Base-by-base conservation (phyloP, 2,888 invertebrate genomes). In the Acleris laterana region DNA sequence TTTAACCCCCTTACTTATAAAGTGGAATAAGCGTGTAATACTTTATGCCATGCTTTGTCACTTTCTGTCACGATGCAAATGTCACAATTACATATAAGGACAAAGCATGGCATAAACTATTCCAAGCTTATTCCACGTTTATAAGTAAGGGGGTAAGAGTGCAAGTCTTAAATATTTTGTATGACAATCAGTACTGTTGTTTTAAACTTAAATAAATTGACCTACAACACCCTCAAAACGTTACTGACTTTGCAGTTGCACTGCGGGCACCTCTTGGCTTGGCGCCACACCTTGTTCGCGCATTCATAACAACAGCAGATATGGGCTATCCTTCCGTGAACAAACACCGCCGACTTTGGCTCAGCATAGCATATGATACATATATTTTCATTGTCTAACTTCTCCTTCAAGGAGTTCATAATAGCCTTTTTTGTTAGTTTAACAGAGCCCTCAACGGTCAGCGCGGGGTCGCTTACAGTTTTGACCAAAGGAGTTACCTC, bases 271-370 rank as follows among this genome's bases (percentile, higher is more conserved):
- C 94, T 84, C 73, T 94, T 94, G 1, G 93, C 93, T 38, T 91
- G 93, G 16, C 91, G 90, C 95, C 96, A 95, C 0, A 95, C 94
- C 74, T 94, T 94, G 50, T 95, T 91, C 0, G 96, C 95, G 80
- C 96, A 96, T 62, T 92, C 93, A 73, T 96, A 96, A 76, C 96
- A 96, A 71, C 95, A 95, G 77, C 95, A 95, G 70, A 95, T 94
- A 69, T 96, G 96, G 0, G 94, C 94, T 63, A 94, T 94, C 52
- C 93, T 88, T 0, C 95, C 95, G 77, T 96, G 96, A 0, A 95
- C 93, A 75, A 96, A 96, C 46, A 95, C 94, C 0, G 95, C 95
- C 62, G 96, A 94, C 78, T 95, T 96, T 0, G 95, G 95, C 57
- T 93, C 93, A 1, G 87, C 81, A 28, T 93, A 91, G 76, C 96